A percentile compares a stretch with the other conserved stretches of the same genome.
phyloP scores from a whole-genome alignment of 2,888 invertebrate genomes.

The Cremastobaeus sp. region DNA sequence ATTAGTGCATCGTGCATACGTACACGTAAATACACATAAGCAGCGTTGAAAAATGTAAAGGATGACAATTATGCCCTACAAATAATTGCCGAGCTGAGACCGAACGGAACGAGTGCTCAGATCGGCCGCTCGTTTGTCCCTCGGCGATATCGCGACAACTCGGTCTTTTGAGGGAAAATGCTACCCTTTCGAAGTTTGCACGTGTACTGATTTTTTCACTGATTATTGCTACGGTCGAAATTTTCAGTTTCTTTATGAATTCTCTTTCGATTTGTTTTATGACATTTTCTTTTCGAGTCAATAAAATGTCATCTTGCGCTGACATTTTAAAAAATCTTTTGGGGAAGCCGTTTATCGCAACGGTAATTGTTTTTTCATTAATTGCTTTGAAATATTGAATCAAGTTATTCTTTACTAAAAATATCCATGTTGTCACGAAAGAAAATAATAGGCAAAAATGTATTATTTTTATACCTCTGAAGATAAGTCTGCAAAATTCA shows the following conservation, averaged over 20 bases:
- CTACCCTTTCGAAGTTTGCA: slow-evolving; percentile 70
- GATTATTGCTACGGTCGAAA: slow-evolving; percentile 1
- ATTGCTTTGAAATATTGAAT: too few species aligned
- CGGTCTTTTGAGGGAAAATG: slow-evolving; percentile 72
- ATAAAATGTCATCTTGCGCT: too few species aligned
- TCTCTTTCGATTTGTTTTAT: not conserved
- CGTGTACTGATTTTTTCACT: slow-evolving; percentile 54
- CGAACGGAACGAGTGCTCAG: slow-evolving; percentile 73
- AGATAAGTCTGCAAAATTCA: too few species aligned
- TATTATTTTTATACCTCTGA: too few species aligned
- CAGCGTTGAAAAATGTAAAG: slow-evolving; percentile 71
- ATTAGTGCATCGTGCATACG: slow-evolving; percentile 58
- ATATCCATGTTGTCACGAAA: too few species aligned
- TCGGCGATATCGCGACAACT: slow-evolving; percentile 64
- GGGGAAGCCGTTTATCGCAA: too few species aligned
- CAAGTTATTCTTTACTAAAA: too few species aligned
- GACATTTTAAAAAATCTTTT: too few species aligned
- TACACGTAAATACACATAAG: slow-evolving; percentile 44
- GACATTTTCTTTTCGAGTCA: not conserved
- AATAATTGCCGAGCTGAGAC: slow-evolving; percentile 76
- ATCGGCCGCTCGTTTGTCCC: slow-evolving; percentile 55
- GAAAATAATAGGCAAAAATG: too few species aligned
- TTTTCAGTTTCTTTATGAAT: not conserved
- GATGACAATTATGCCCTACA: slow-evolving; percentile 78
- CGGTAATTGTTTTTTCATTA: too few species aligned